Base-by-base conservation (phyloP, 1,140 invertebrate species). In the Samia ricini region DNA sequence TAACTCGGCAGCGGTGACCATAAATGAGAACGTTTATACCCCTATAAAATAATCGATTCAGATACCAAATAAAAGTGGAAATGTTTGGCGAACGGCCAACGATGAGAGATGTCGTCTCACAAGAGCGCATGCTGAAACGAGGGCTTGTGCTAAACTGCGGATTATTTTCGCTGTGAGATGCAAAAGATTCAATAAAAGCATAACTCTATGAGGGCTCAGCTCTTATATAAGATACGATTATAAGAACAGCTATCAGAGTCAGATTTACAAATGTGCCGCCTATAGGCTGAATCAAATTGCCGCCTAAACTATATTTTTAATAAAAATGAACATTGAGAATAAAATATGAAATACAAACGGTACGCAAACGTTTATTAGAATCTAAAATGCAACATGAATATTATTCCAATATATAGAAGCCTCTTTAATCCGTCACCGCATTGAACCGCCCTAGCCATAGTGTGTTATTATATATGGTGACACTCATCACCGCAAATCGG, bases 1-100 rank as follows among this genome's bases (percentile, higher is more conserved):
- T 77, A 85, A 83, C 76, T 67, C 72, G 67, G 51, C 72, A 69
- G 50, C 72, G 72, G 66, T 79, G 76, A 85, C 79, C 77, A 69
- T 85, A 80, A 81, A 85, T 73, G 72, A 64, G 72, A 79, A 71
- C 79, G 66, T 83, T 88, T 81, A 86, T 73, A 67, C 58, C 56
- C 64, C 74, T 68, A 75, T 85, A 85, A 84, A 86, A 69, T 76
- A 79, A 86, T 89, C 77, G 79, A 85, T 80, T 78, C 63, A 59
- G 63, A 78, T 78, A 78, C 70, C 68, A 66, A 82, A 79, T 81
- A 77, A 81, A 84, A 83, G 77, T 81, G 56, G 68, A 70, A 81
- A 71, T 74, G 69, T 26, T 78, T 87, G 84, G 83, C 81, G 66
- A 56, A 19, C 56, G 66, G 81, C 83, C 85, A 86, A 80, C 33